Evolutionary conservation across 2,113 vertebrate species (phyloP), one percentile per base, ranked within the genome.

Genomic region (Sebastes fasciatus): DNA sequence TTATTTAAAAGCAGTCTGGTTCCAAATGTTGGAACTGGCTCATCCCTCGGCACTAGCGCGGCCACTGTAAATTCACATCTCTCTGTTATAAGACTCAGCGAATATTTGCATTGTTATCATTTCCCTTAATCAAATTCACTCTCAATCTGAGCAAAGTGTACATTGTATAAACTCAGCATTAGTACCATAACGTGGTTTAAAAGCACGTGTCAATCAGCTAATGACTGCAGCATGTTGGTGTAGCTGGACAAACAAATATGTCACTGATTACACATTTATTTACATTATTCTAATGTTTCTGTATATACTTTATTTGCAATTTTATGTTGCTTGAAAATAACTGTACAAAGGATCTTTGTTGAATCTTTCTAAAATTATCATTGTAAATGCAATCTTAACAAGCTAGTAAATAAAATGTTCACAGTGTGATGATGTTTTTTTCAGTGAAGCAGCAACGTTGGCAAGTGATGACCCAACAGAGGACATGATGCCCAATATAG

Each of bases 381-480:
- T 88, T 95, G 92, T 93, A 92, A 93, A 94, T 93, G 84, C 71
- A 91, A 92, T 85, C 90, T 94, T 94, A 94, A 93, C 94, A 94
- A 91, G 90, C 85, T 95, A 95, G 91, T 92, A 91, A 95, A 95
- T 95, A 95, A 95, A 95, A 94, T 85, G 89, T 94, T 94, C 92
- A 87, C 79, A 89, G 65, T 83, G 85, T 13, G 66, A 73, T 13
- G 16, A 48, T 74, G 60, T 69, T n/a, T 85, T n/a, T 84, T 72
- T 21, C 49, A 67, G 7, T 58, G 40, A 55, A 57, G 62, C 55
- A 17, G 70, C 14, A 3, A 2, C 63, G 42, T 67, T 79, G 61
- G 3, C 4, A 49, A 14, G 7, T n/a, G 17, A 4, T 40, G 45
- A 54, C 13, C 46, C 6, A 34, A 21, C 63, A 17, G 42, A 19